Conservation (phyloP, 2,888 invertebrate genomes). For the Coleophora deauratella region DNA sequence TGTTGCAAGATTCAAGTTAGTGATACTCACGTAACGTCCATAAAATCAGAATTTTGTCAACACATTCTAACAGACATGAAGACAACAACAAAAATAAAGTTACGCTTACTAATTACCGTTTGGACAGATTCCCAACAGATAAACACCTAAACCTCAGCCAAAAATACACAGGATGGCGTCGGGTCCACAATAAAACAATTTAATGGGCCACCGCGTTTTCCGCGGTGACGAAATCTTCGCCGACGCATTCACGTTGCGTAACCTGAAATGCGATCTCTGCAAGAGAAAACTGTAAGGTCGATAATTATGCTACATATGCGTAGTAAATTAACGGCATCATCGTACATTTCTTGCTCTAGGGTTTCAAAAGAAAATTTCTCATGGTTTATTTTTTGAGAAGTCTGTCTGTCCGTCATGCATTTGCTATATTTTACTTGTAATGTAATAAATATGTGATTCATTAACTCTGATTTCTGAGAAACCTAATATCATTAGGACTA, state of each 20-base stretch:
- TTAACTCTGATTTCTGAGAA: no score
- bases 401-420: no score
- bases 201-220: constrained; percentile 74
- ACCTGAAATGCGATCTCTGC: constrained; percentile 63
- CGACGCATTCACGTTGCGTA: constrained; percentile 66
- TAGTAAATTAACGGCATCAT: constrained; percentile 18
- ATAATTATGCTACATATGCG: constrained; percentile 45
- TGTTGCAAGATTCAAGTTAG: no score
- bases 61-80: no score
- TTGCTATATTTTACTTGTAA: no score
- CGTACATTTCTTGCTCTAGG: constrained; percentile 1
- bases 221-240: constrained; percentile 72
- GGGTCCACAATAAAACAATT: constrained; percentile 74
- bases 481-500: no score
- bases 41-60: no score
- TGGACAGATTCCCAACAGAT: constrained; percentile 71
- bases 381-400: no score
- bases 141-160: constrained; percentile 71
- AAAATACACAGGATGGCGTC: constrained; percentile 73
- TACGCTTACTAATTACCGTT: constrained; percentile 66
- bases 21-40: no score
- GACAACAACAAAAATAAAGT: constrained; percentile 48
- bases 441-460: no score
- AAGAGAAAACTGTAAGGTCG: constrained; percentile 63
- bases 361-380: background rate